These are phyloP conservation scores for Pterostichus niger DNA, from an alignment of 2,888 invertebrate species.

Conservation along the genomic window DNA sequence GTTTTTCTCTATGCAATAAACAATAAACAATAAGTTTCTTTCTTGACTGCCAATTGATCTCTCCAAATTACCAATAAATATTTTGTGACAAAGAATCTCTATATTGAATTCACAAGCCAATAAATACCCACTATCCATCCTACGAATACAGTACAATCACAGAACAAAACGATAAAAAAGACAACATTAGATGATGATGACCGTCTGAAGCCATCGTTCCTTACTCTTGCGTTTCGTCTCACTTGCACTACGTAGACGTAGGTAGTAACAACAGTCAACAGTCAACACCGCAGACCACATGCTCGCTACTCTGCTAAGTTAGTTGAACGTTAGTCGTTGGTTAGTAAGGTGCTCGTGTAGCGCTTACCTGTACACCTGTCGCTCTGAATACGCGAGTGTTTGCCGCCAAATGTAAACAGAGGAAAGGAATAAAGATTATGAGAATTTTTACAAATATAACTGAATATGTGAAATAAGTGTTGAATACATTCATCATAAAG, in stretches of 20 bases:
- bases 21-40: too few relatives aligned
- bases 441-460: too few relatives aligned
- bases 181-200: constrained; percentile 25
- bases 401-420: constrained; percentile 35
- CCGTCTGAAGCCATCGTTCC: constrained; percentile 39
- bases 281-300: constrained; percentile 48
- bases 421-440: not conserved
- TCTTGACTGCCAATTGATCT: too few relatives aligned
- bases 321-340: constrained; percentile 56
- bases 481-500: too few relatives aligned
- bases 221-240: not conserved
- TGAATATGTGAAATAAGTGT: too few relatives aligned
- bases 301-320: constrained; percentile 39
- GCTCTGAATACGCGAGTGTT: constrained; percentile 5
- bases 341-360: constrained; percentile 37
- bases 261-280: constrained; percentile 11
- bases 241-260: constrained; percentile 24
- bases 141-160: not conserved
- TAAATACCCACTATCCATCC: too few relatives aligned
- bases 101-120: too few relatives aligned
- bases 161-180: constrained; percentile 22
- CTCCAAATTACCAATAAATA: too few relatives aligned
- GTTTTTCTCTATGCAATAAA: too few relatives aligned
- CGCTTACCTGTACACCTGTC: constrained; percentile 43
- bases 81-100: too few relatives aligned